Percentiles rank a stretch among this genome's conserved stretches.
Evolutionary conservation across 2,888 invertebrate genomes (phyloP).

Genomic region (Noctua fimbriata): DNA sequence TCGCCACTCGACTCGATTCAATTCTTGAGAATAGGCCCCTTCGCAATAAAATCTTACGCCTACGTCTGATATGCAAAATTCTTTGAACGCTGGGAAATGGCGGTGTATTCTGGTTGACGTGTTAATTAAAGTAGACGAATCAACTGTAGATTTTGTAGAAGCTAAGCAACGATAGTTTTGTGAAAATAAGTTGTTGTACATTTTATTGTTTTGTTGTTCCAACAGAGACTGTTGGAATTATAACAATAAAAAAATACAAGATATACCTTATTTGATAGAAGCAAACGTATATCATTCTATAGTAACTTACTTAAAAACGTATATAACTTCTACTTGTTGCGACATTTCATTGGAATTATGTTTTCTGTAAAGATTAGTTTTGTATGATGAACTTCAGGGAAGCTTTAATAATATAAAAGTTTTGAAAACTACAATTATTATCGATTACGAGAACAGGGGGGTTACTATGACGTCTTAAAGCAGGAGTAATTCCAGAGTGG

Average conservation of each 20-base stretch:
- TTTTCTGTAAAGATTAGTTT: background rate
- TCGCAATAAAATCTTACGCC: constrained; percentile 84
- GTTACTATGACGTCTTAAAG: too few relatives aligned
- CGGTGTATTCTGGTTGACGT: constrained; percentile 71
- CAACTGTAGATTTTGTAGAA: constrained; percentile 7
- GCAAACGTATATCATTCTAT: too few relatives aligned
- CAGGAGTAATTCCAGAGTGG: too few relatives aligned
- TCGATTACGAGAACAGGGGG: too few relatives aligned
- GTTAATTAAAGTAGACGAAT: constrained; percentile 36
- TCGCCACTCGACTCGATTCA: constrained; percentile 64
- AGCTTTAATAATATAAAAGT: background rate
- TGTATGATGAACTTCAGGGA: background rate
- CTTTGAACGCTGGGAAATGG: constrained; percentile 69
- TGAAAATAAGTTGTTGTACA: background rate
- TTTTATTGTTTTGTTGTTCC: background rate
- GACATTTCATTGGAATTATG: background rate
- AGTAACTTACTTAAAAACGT: background rate
- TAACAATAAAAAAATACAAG: background rate
- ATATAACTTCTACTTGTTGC: background rate
- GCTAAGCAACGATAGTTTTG: background rate
- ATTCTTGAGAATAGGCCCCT: constrained; percentile 73
- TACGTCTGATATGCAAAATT: constrained; percentile 85
- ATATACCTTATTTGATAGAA: background rate
- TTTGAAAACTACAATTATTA: background rate
- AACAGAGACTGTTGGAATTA: background rate